A percentile compares a stretch with the other conserved stretches of the same genome.
Evolutionary conservation across 1,140 invertebrate genomes (phyloP).

Genomic region (Drosophila carrolli): DNA sequence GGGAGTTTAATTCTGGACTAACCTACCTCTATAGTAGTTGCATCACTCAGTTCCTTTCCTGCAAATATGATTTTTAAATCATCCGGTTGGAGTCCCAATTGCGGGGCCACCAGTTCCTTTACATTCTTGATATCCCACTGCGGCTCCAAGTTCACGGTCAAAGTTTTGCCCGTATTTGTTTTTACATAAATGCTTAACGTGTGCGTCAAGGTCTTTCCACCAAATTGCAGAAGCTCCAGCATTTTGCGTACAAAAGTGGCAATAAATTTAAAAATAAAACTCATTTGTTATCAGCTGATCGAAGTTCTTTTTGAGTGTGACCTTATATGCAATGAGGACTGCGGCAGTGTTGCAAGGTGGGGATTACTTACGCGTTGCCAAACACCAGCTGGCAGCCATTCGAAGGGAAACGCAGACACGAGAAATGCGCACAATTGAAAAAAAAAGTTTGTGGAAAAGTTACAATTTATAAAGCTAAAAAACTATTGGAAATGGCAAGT

Average conservation of each 20-base stretch:
- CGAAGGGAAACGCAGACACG: background rate
- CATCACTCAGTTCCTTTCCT: constrained; percentile 92
- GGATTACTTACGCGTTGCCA: constrained; percentile 14
- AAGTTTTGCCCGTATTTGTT: constrained; percentile 88
- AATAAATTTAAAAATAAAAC: constrained; percentile 86
- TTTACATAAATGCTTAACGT: constrained; percentile 89
- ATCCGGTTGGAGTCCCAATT: constrained; percentile 88
- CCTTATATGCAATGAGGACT: background rate
- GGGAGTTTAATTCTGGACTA: too few relatives aligned
- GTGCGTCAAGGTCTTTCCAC: constrained; percentile 87
- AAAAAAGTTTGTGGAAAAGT: constrained; percentile 4
- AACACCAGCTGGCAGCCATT: constrained; percentile 23
- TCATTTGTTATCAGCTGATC: constrained; percentile 85
- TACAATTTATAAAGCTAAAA: background rate
- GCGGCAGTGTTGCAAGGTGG: background rate
- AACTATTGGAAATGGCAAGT: constrained; percentile 33
- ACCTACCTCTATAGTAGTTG: constrained; percentile 89
- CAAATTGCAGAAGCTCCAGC: constrained; percentile 88
- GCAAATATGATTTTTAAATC: constrained; percentile 94
- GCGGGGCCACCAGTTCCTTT: constrained; percentile 89
- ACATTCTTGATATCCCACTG: constrained; percentile 91
- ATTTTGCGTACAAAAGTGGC: constrained; percentile 87
- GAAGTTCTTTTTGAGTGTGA: background rate
- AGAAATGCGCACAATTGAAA: constrained; percentile 39
- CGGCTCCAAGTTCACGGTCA: constrained; percentile 89